phyloP scores from a whole-genome alignment of 2,888 invertebrate species.

The Heliconius hortense region DNA sequence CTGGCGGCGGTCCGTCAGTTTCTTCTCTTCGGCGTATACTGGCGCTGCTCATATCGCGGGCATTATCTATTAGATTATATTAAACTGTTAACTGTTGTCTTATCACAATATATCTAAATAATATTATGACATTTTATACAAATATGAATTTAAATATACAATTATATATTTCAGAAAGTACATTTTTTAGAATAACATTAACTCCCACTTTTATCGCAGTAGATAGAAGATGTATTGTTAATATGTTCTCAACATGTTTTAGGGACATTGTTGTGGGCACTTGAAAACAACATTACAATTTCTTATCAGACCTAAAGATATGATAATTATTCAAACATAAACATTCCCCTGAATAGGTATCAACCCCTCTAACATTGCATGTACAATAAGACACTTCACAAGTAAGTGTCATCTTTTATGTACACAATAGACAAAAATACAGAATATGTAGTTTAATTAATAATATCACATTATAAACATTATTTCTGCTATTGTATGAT shows the following conservation, averaged over 20 bases:
- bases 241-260: neutral
- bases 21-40: constrained; percentile 70
- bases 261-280: neutral
- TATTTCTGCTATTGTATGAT: too few relatives aligned
- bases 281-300: neutral
- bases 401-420: too few relatives aligned
- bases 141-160: neutral
- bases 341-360: neutral
- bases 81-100: constrained; percentile 30
- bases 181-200: too few relatives aligned
- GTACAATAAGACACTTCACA: too few relatives aligned
- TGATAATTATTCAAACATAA: neutral
- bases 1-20: constrained; percentile 68
- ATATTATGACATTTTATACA: neutral
- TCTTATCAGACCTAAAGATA: neutral
- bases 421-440: too few relatives aligned
- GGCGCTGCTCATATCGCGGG: constrained; percentile 55
- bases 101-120: constrained; percentile 8
- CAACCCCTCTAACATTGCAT: too few relatives aligned
- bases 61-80: constrained; percentile 61
- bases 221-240: too few relatives aligned
- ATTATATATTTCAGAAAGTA: neutral
- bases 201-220: too few relatives aligned
- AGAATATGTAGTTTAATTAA: too few relatives aligned
- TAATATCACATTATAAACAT: too few relatives aligned